Conservation (phyloP, 2,113 vertebrate species). For the Xyliphius kryptos region DNA sequence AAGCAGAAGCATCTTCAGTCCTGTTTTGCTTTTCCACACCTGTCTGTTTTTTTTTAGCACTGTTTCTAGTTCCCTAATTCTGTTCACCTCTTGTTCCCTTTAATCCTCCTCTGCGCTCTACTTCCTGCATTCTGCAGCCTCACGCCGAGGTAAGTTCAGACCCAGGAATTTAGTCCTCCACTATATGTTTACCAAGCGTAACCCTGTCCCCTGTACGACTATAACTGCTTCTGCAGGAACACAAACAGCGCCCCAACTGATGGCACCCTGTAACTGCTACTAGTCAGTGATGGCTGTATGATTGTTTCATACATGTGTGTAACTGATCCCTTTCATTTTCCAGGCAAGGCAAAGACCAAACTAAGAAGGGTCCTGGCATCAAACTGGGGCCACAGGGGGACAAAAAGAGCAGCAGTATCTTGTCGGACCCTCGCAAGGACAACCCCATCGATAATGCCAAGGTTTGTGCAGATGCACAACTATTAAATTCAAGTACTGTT, state of each 20-base stretch:
- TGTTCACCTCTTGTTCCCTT: constrained; percentile 35
- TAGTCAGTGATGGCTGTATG: no score
- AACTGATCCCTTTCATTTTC: constrained; percentile 32
- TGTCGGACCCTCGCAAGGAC: constrained; percentile 61
- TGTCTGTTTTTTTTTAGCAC: no score
- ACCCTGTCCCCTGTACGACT: no score
- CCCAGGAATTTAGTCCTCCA: constrained; percentile 7
- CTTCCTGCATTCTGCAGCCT: constrained; percentile 76
- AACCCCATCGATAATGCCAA: constrained; percentile 56
- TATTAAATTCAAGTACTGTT: no score
- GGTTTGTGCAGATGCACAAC: no score
- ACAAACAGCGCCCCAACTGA: background rate
- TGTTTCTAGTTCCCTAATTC: constrained; percentile 1
- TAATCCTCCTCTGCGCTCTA: constrained; percentile 40
- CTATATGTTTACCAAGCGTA: background rate
- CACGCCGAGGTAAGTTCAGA: constrained; percentile 75
- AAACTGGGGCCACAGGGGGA: constrained; percentile 88
- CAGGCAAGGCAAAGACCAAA: constrained; percentile 77
- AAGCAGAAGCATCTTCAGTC: constrained; percentile 44
- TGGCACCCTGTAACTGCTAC: no score
- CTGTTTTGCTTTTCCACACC: no score
- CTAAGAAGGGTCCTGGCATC: constrained; percentile 86
- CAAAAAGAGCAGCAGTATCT: constrained; percentile 75
- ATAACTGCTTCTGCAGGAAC: background rate
- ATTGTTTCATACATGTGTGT: no score